Conservation (phyloP, 64 coral and sea anemone species). For the Montipora efflorescens region DNA sequence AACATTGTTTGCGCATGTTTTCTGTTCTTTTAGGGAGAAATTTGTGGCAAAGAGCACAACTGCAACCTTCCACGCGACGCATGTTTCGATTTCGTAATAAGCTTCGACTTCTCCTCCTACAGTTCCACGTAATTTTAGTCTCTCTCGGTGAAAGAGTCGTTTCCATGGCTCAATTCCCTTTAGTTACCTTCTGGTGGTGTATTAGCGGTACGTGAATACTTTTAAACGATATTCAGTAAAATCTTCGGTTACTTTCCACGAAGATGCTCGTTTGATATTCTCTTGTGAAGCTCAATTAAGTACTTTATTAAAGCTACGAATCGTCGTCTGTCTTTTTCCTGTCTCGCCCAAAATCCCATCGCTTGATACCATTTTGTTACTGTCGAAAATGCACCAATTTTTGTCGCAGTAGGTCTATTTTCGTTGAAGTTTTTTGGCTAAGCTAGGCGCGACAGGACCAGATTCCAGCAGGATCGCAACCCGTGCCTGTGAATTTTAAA, state of each 20-base stretch:
- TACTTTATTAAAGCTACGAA: not conserved
- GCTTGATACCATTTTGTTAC: not conserved
- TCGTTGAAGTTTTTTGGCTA: not conserved
- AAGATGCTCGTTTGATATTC: not conserved
- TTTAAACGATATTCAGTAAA: not conserved
- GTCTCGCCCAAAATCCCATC: slow-evolving; percentile 5
- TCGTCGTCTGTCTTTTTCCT: slow-evolving; percentile 18
- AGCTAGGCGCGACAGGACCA: not conserved
- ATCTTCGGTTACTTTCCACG: not conserved
- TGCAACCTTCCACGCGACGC: slow-evolving; percentile 9
- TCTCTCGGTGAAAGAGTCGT: not conserved
- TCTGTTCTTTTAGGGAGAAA: not conserved
- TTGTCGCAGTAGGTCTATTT: too few relatives aligned
- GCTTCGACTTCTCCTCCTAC: not conserved
- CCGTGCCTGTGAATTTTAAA: not conserved
- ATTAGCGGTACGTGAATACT: not conserved
- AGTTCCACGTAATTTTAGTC: not conserved
- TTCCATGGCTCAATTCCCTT: not conserved
- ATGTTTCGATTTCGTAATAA: slow-evolving; percentile 40
- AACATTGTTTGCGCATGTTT: not conserved
- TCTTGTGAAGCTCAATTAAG: not conserved
- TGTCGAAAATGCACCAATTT: not conserved
- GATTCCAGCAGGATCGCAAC: not conserved
- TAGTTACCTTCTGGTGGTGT: not conserved
- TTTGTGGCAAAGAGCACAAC: not conserved